Percentiles rank a stretch among this genome's conserved stretches.
Evolutionary conservation across 2,113 vertebrate genomes (phyloP).

Genomic region (Blennius ocellaris): DNA sequence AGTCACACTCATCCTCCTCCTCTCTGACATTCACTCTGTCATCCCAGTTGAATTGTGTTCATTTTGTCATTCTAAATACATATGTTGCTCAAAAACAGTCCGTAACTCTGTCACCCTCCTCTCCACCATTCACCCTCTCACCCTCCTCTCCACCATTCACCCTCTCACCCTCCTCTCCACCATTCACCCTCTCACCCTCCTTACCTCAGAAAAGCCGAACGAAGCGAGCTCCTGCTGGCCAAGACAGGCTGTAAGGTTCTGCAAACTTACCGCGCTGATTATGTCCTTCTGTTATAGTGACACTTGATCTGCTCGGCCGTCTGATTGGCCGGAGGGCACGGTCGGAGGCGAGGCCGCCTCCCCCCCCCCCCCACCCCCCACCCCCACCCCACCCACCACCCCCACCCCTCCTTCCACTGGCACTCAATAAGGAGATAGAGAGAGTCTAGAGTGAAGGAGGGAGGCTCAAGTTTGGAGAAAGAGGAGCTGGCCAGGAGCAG

Average conservation of each 20-base stretch:
- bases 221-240: conserved; percentile 85
- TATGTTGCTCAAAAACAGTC: too few relatives aligned
- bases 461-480: conserved; percentile 81
- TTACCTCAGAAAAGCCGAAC: conserved; percentile 88
- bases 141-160: too few relatives aligned
- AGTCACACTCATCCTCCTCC: too few relatives aligned
- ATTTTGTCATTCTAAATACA: too few relatives aligned
- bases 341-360: conserved; percentile 48
- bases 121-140: too few relatives aligned
- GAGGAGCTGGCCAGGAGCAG: conserved; percentile 56
- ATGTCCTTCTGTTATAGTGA: conserved; percentile 92
- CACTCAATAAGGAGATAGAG: conserved; percentile 86
- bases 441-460: conserved; percentile 66
- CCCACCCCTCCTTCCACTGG: conserved; percentile 69
- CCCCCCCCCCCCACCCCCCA: conserved; percentile 22
- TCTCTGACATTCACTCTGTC: too few relatives aligned
- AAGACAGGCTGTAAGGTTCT: conserved; percentile 84
- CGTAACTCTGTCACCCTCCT: too few relatives aligned
- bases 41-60: too few relatives aligned
- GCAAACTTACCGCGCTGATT: conserved; percentile 81
- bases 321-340: conserved; percentile 83
- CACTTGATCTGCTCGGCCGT: conserved; percentile 82
- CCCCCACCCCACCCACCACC: conserved; percentile 31
- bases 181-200: conserved; percentile 59
- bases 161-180: conserved; percentile 24